These are phyloP conservation scores for Smittia sp. DNA, from an alignment of 2,888 invertebrate genomes.

Conservation along the genomic window DNA sequence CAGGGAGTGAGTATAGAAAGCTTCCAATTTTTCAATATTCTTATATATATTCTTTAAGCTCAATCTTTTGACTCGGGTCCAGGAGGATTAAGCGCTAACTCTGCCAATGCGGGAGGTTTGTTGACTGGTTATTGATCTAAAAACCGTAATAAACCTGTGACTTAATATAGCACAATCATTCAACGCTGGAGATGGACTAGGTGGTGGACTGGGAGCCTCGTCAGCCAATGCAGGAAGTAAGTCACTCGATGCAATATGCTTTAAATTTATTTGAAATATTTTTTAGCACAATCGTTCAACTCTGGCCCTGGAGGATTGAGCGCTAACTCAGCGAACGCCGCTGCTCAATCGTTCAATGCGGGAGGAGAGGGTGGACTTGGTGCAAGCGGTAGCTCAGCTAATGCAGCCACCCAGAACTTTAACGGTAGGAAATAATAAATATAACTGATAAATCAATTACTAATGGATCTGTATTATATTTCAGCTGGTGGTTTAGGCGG, in stretches of 20 bases:
- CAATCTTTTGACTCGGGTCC: neutral
- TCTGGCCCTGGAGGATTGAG: neutral
- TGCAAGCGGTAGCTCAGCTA: neutral
- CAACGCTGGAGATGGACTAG: neutral
- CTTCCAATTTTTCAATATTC: neutral
- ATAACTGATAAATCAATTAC: neutral
- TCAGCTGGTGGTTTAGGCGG: neutral
- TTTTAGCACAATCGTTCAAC: neutral
- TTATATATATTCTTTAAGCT: neutral
- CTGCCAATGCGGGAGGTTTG: slow-evolving; percentile 12
- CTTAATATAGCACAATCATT: slow-evolving; percentile 13
- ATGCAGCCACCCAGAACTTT: slow-evolving; percentile 11
- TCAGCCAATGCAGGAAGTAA: slow-evolving; percentile 1
- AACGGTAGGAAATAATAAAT: neutral
- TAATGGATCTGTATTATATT: neutral
- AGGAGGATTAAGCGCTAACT: neutral
- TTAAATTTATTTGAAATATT: too few species aligned
- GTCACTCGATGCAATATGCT: neutral
- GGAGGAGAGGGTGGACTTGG: neutral
- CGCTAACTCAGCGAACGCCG: neutral
- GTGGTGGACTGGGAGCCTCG: neutral
- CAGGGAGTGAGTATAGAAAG: neutral
- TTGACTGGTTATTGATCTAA: neutral
- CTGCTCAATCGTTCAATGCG: neutral
- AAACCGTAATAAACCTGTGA: neutral